Conservation (phyloP, 1,140 invertebrate genomes). For the Drosophila hydei region DNA sequence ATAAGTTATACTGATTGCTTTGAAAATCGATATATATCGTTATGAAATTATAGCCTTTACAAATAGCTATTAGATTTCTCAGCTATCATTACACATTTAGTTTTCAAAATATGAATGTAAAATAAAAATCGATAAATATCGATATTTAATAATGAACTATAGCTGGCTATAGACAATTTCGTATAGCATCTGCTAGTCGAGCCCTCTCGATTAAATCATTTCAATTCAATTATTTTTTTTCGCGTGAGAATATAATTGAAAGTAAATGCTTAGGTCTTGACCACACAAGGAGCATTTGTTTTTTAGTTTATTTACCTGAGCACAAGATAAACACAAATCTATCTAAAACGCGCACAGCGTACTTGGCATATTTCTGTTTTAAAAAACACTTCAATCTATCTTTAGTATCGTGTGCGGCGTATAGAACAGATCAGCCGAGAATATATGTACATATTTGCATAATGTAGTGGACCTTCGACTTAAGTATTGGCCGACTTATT, state of each 20-base stretch:
- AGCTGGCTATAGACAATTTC: no score
- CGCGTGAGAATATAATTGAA: constrained; percentile 57
- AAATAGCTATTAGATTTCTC: no score
- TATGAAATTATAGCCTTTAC: no score
- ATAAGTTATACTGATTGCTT: no score
- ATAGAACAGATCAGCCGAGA: constrained; percentile 31
- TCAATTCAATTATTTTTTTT: constrained; percentile 11
- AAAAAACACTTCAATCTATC: constrained; percentile 37
- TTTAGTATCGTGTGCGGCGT: constrained; percentile 21
- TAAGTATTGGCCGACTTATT: constrained; percentile 49
- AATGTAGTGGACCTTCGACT: constrained; percentile 53
- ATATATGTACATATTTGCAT: constrained; percentile 40
- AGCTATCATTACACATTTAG: no score
- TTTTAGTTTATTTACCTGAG: constrained; percentile 57
- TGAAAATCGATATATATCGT: no score
- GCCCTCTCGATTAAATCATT: constrained; percentile 12
- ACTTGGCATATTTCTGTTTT: constrained; percentile 29
- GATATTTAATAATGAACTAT: no score
- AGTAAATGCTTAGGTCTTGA: constrained; percentile 41
- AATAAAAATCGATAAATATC: not conserved
- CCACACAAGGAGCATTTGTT: constrained; percentile 62
- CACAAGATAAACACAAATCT: constrained; percentile 54
- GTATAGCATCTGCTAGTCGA: not conserved
- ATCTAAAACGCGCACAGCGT: constrained; percentile 32
- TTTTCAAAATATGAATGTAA: no score